A percentile compares a stretch with the other conserved stretches of the same genome.
Evolutionary conservation across 2,113 vertebrate species (phyloP).

Genomic region (Atrichornis clamosus): DNA sequence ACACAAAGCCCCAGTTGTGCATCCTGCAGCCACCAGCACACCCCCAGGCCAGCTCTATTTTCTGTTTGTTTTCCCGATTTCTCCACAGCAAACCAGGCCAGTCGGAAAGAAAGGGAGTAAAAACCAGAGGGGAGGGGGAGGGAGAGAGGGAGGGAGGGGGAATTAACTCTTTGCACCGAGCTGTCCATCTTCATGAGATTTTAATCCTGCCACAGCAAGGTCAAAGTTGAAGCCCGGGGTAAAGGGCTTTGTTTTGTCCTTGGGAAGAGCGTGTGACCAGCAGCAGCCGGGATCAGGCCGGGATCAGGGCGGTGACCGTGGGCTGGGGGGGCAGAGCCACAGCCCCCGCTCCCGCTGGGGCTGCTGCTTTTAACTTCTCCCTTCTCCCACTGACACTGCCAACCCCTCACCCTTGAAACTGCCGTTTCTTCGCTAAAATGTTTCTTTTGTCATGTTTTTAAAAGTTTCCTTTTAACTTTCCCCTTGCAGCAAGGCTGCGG

Average conservation of each 20-base stretch:
- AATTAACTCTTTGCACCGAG: slow-evolving; percentile 34
- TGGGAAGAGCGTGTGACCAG: background rate
- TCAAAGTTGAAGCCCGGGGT: slow-evolving; percentile 23
- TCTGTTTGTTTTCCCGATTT: slow-evolving; percentile 26
- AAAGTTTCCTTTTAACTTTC: background rate
- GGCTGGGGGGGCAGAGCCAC: background rate
- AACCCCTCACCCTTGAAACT: background rate
- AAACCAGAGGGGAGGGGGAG: background rate
- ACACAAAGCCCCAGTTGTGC: background rate
- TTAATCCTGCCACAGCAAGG: slow-evolving; percentile 20
- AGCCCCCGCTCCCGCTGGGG: background rate
- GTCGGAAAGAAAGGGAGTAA: slow-evolving; percentile 34
- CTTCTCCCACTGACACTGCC: background rate
- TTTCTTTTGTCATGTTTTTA: background rate
- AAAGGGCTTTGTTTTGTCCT: slow-evolving; percentile 15
- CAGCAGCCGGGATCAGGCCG: background rate
- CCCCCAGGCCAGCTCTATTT: background rate
- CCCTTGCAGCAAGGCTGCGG: background rate
- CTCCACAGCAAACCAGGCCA: slow-evolving; percentile 36
- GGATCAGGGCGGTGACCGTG: background rate
- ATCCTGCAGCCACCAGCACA: background rate
- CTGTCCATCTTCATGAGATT: background rate
- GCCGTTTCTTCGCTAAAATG: background rate
- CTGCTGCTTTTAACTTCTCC: background rate
- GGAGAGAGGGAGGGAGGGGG: background rate